Conservation (phyloP, 2,888 invertebrate genomes). For the Oxyteleia sp. region DNA sequence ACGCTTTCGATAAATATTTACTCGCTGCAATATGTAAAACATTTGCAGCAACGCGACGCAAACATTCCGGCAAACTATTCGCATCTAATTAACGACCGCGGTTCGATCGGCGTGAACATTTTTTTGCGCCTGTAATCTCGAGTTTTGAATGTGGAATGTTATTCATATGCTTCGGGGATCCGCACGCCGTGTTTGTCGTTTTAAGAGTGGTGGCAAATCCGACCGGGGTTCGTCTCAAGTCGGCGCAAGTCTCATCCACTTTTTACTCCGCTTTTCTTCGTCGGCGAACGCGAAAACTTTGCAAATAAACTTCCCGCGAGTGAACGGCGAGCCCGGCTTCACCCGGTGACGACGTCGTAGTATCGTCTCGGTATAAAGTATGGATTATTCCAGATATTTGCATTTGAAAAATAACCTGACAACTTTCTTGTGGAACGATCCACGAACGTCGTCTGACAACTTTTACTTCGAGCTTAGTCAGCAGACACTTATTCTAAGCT, state of each 20-base stretch:
- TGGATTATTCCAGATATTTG: constrained; percentile 87
- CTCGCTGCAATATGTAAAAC: too few species aligned
- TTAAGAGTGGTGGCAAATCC: constrained; percentile 64
- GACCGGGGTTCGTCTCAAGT: constrained; percentile 60
- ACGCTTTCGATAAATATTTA: too few species aligned
- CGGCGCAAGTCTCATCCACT: constrained; percentile 62
- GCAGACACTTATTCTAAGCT: constrained; percentile 71
- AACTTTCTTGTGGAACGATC: constrained; percentile 78
- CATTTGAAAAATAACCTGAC: constrained; percentile 86
- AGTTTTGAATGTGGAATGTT: constrained; percentile 47
- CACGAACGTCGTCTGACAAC: constrained; percentile 68
- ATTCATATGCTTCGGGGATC: constrained; percentile 62
- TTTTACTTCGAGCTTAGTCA: constrained; percentile 73
- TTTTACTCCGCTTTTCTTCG: constrained; percentile 59
- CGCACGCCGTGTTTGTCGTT: constrained; percentile 60
- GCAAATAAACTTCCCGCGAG: constrained; percentile 83
- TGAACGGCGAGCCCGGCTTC: constrained; percentile 77
- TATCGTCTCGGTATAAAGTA: constrained; percentile 85
- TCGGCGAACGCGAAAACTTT: constrained; percentile 79
- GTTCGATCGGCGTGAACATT: neutral
- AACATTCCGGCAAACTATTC: neutral
- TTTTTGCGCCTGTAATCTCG: constrained; percentile 22
- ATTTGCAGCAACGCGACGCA: too few species aligned
- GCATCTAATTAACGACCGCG: neutral
- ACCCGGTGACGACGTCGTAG: constrained; percentile 77